These are phyloP conservation scores for Tenthredo distinguenda DNA, from an alignment of 2,888 invertebrate genomes.

Conservation along the genomic window DNA sequence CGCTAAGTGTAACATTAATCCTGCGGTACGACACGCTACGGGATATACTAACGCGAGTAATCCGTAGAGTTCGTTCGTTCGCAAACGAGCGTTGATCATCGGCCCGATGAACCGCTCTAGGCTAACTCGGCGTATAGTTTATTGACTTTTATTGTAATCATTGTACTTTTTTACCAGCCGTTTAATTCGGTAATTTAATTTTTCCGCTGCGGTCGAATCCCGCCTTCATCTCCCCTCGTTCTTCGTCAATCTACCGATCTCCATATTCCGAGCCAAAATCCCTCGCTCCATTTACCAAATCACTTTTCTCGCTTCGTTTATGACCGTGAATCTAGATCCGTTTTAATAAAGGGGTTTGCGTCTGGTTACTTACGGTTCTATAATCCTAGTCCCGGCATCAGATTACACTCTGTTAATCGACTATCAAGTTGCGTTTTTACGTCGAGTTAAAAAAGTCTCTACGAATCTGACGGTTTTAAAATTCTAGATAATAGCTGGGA, in stretches of 20 bases:
- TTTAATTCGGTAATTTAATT: conserved; percentile 34
- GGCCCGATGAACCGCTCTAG: background rate
- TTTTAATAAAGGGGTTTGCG: background rate
- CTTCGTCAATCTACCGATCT: background rate
- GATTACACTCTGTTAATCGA: conserved; percentile 23
- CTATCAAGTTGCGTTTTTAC: conserved; percentile 26
- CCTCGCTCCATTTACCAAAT: too few relatives aligned
- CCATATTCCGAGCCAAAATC: background rate
- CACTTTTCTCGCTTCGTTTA: background rate
- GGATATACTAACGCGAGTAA: background rate
- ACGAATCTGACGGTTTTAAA: too few relatives aligned
- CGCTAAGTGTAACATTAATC: background rate
- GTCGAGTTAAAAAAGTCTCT: background rate
- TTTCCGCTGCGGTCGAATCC: conserved; percentile 40
- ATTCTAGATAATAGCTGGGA: too few relatives aligned
- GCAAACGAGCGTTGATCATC: background rate
- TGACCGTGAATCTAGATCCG: conserved; percentile 13
- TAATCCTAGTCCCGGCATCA: conserved; percentile 35
- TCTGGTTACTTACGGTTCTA: conserved; percentile 30
- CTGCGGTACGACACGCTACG: background rate
- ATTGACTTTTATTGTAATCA: conserved; percentile 74
- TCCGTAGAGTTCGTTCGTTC: background rate
- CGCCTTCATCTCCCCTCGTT: background rate
- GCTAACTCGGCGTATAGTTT: conserved; percentile 63
- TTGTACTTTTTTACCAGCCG: conserved; percentile 51